Conservation (phyloP, 2,113 vertebrate species). For the Geococcyx californianus region DNA sequence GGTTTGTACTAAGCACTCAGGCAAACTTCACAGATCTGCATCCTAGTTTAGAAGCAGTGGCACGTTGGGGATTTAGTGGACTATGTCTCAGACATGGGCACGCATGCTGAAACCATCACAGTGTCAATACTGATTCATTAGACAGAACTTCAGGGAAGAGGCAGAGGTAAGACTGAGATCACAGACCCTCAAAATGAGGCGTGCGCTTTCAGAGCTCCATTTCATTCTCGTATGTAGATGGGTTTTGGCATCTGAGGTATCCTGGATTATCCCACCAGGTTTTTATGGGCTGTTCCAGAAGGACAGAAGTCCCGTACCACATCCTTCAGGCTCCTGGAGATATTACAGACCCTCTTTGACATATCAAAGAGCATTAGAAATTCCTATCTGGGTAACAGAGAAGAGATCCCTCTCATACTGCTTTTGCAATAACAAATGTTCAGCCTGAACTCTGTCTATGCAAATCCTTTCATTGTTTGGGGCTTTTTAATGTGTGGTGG, state of each 20-base stretch:
- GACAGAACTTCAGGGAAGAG: not conserved
- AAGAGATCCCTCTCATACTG: rapidly evolving
- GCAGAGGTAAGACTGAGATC: not conserved
- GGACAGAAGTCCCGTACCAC: not conserved
- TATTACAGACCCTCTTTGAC: not conserved
- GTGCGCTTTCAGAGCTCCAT: not conserved
- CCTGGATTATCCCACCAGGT: not conserved
- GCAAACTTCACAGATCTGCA: not conserved
- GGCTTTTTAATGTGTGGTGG: not conserved
- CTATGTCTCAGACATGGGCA: not conserved
- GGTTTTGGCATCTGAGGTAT: not conserved
- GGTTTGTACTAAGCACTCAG: not conserved
- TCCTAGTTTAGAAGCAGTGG: not conserved
- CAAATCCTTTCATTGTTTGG: not conserved
- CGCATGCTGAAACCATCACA: not conserved
- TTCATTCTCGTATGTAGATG: rapidly evolving
- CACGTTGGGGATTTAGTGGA: not conserved
- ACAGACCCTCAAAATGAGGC: not conserved
- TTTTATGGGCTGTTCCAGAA: not conserved
- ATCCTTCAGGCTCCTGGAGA: not conserved
- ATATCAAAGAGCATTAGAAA: not conserved
- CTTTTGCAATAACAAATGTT: not conserved
- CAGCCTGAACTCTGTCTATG: not conserved
- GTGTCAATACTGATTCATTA: no score
- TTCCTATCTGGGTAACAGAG: not conserved